Percentiles rank a stretch among this genome's conserved stretches.
These are phyloP conservation scores for Cebidichthys violaceus DNA, from an alignment of 2,113 vertebrate species.

Conservation along the genomic window DNA sequence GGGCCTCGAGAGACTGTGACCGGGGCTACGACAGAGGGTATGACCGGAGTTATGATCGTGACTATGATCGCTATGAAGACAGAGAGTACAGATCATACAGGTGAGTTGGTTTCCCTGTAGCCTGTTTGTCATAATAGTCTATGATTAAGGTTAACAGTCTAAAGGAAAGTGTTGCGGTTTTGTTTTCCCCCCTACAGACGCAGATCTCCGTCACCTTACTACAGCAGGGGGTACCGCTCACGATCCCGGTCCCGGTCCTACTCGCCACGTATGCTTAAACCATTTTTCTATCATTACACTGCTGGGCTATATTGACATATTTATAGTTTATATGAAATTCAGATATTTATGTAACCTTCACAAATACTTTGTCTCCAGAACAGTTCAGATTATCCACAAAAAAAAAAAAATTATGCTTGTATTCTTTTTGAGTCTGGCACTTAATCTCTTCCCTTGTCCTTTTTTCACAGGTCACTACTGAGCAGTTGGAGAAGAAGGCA, in stretches of 20 bases:
- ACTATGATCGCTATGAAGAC: conserved; percentile 90
- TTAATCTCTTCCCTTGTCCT: not conserved
- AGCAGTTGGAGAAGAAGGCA: conserved; percentile 21
- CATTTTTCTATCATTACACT: not conserved
- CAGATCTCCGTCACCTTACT: conserved; percentile 93
- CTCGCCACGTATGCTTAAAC: conserved; percentile 91
- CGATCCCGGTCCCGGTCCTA: conserved; percentile 93
- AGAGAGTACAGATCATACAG: conserved; percentile 92
- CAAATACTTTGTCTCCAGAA: not conserved
- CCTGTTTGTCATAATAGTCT: not conserved
- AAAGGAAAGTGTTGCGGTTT: not conserved
- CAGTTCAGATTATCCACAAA: not conserved
- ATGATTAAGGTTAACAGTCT: not conserved
- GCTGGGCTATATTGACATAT: not conserved
- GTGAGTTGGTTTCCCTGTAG: conserved; percentile 65
- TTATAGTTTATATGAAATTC: not conserved
- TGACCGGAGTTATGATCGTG: conserved; percentile 84
- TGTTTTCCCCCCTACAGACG: conserved; percentile 79
- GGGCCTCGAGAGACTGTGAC: conserved; percentile 80
- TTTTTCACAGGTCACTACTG: conserved; percentile 74
- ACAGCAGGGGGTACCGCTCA: conserved; percentile 92
- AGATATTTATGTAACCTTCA: not conserved
- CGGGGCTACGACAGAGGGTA: conserved; percentile 90
- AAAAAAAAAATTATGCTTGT: not conserved
- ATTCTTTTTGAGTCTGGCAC: not conserved